Base-by-base conservation (phyloP, 2,113 vertebrate genomes). In the Riparia riparia region DNA sequence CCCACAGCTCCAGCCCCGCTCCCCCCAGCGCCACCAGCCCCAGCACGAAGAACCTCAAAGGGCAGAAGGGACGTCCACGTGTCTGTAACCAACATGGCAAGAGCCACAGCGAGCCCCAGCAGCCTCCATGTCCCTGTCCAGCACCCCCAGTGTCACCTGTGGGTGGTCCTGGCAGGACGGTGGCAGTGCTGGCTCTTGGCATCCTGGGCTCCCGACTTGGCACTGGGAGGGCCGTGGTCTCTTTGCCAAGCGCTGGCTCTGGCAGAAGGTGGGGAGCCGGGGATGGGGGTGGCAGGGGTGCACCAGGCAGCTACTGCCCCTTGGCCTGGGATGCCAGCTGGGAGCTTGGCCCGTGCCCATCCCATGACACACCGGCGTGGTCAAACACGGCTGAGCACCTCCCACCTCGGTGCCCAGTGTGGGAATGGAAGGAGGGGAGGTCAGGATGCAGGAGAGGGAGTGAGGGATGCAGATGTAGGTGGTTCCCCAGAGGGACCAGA, bases 211-310 rank as follows among this genome's bases (percentile, higher is more conserved):
- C 39, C 49, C 0, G 0, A 6, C 19, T 82, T n/a, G 39, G 63
- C 86, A 1, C 2, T 0, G 92, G 45, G 54, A 68, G 34, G 45
- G 41, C 41, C 3, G 1, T 12, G 45, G 37, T 90, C 8, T 0
- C 58, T 64, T 72, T 47, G 28, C 32, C 3, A 3, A 73, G 49
- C 0, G 0, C 68, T 58, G 49, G 39, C 37, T 24, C 69, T 2
- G 0, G 31, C 0, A 1, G 26, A 57, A 32, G 0, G 0, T 1
- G 0, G 24, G 20, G 57, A 82, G 81, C 53, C 1, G 0, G 18
- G n/a, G 32, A 53, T 3, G 1, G 51, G 20, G 51, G 14, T 37
- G 17, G 11, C 29, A 19, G 70, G 17, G 54, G 42, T 1, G 0
- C 72, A 88, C 14, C 50, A 37, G 78, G 56, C 25, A 90, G 53